Percentiles rank a stretch among this genome's conserved stretches.
Evolutionary conservation across 2,797 vertebrate genomes (phyloP).

Genomic region (Enoplosus armatus): DNA sequence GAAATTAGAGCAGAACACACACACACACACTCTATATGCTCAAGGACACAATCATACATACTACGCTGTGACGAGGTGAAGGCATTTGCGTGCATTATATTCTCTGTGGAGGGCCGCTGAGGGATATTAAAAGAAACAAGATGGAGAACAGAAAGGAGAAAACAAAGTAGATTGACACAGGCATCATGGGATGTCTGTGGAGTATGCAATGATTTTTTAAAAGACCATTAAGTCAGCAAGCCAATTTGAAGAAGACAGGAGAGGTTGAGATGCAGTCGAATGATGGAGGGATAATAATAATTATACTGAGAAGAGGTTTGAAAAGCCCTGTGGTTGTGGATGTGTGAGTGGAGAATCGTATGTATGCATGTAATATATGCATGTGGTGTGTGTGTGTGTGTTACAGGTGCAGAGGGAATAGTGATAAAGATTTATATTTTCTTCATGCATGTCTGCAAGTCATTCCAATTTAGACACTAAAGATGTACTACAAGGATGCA

Average conservation of each 20-base stretch:
- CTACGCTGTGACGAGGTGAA: conserved; percentile 23
- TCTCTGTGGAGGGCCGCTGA: background rate
- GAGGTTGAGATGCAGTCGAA: conserved; percentile 31
- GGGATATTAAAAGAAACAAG: conserved; percentile 21
- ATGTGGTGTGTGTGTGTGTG: background rate
- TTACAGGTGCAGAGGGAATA: conserved; percentile 20
- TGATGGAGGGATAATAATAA: conserved; percentile 45
- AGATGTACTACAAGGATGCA: background rate
- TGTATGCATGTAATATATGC: no score
- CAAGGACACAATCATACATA: conserved; percentile 16
- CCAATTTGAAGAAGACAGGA: conserved; percentile 41
- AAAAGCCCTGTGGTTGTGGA: conserved; percentile 25
- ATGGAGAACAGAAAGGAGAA: background rate
- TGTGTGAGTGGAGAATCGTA: conserved; percentile 28
- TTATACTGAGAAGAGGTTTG: conserved; percentile 26
- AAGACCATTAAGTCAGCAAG: conserved; percentile 33
- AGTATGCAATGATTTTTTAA: conserved; percentile 27
- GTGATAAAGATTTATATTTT: conserved; percentile 33
- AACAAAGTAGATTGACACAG: conserved; percentile 10
- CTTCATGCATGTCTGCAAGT: conserved; percentile 4
- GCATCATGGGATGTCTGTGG: conserved; percentile 22
- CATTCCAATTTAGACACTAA: conserved; percentile 28
- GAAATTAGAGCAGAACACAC: conserved; percentile 5
- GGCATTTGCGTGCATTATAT: conserved; percentile 5
- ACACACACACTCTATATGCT: background rate